Percentiles rank a stretch among this genome's conserved stretches.
Evolutionary conservation across 2,113 vertebrate genomes (phyloP).

Genomic region (Zosterops pallidus): DNA sequence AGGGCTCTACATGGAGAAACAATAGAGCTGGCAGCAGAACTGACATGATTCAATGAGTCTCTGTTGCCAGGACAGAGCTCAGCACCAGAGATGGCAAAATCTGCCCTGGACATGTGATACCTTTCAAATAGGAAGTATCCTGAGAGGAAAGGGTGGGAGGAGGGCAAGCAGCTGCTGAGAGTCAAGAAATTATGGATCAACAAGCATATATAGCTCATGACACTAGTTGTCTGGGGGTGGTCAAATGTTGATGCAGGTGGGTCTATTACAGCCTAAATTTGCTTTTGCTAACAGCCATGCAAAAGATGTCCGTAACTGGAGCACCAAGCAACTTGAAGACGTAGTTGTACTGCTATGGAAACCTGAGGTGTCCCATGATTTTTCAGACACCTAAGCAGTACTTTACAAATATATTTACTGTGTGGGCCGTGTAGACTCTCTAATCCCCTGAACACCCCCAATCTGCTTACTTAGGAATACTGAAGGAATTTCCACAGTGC

Average conservation of each 20-base stretch:
- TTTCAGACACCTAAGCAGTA: background rate
- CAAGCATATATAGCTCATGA: background rate
- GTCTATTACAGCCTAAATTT: background rate
- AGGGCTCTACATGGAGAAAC: background rate
- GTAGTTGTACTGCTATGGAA: background rate
- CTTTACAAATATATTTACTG: background rate
- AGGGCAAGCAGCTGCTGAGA: background rate
- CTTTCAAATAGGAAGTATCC: background rate
- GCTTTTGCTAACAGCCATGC: background rate
- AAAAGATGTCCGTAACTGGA: background rate
- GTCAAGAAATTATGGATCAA: background rate
- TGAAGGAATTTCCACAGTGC: background rate
- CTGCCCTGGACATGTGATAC: background rate
- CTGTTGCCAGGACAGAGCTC: background rate
- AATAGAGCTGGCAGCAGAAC: background rate
- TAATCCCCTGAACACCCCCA: background rate
- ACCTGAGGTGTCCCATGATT: background rate
- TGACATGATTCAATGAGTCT: background rate
- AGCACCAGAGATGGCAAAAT: background rate
- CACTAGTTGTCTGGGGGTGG: background rate
- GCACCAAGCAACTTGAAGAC: background rate
- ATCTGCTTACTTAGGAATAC: background rate
- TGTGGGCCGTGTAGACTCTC: background rate
- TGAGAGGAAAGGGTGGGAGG: background rate
- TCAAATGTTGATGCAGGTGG: background rate